Conservation (phyloP, 2,113 vertebrate species). For the Leptodactylus fuscus region DNA sequence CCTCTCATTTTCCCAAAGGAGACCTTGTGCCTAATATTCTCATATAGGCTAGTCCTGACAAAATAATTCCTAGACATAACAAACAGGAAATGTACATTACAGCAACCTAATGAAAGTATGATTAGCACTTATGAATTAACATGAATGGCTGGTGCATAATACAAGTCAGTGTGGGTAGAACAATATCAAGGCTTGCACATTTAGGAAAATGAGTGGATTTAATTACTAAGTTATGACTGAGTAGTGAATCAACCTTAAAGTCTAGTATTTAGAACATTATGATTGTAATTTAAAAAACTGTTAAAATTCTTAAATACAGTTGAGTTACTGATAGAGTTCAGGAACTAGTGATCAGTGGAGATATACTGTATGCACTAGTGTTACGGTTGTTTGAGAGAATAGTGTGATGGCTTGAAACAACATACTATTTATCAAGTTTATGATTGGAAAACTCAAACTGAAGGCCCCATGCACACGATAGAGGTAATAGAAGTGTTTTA, state of each 20-base stretch:
- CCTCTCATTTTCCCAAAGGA: slow-evolving; percentile 16
- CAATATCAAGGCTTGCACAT: neutral
- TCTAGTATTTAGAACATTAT: neutral
- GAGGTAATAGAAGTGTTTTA: too few relatives aligned
- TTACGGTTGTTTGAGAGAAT: neutral
- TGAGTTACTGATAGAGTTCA: neutral
- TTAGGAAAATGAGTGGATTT: neutral
- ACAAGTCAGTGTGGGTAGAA: neutral
- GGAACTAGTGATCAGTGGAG: neutral
- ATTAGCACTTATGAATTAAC: slow-evolving; percentile 26
- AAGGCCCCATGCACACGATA: too few relatives aligned
- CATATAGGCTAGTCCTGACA: neutral
- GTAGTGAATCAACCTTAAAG: neutral
- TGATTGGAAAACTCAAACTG: too few relatives aligned
- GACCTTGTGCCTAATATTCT: slow-evolving; percentile 16
- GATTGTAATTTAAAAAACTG: neutral
- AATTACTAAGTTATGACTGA: neutral
- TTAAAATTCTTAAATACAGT: neutral
- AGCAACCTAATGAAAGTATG: slow-evolving; percentile 19
- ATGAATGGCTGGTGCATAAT: neutral
- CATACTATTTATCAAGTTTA: neutral
- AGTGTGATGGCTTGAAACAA: neutral
- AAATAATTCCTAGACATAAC: neutral
- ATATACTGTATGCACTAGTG: neutral
- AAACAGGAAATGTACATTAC: neutral